phyloP scores from a whole-genome alignment of 2,797 vertebrate genomes.

The Xiphophorus birchmanni region DNA sequence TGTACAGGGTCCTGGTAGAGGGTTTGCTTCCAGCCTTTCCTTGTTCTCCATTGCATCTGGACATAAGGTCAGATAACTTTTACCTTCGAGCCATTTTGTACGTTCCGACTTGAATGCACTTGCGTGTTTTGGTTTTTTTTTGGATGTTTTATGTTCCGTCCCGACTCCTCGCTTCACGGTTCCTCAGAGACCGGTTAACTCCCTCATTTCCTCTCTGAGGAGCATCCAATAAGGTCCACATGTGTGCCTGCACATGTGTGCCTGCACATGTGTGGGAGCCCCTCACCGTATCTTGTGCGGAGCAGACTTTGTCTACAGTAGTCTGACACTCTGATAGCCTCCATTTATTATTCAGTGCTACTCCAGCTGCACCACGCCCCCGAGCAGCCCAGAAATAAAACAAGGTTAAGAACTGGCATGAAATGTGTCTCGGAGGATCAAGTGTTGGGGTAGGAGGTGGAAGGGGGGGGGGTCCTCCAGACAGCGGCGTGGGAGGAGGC shows the following conservation, averaged over 20 bases:
- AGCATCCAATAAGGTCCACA: conserved; percentile 41
- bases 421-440: conserved; percentile 74
- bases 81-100: conserved; percentile 45
- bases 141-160: conserved; percentile 56
- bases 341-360: conserved; percentile 81
- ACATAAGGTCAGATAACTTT: conserved; percentile 28
- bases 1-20: background rate
- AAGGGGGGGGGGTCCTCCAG: conserved; percentile 21
- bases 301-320: conserved; percentile 50
- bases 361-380: conserved; percentile 68
- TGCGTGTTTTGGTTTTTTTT: conserved; percentile 21
- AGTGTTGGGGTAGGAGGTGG: conserved; percentile 45
- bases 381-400: conserved; percentile 72
- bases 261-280: conserved; percentile 14
- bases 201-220: conserved; percentile 65
- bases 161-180: conserved; percentile 56
- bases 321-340: conserved; percentile 64
- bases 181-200: conserved; percentile 70
- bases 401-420: conserved; percentile 77
- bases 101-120: conserved; percentile 36
- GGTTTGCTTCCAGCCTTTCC: background rate
- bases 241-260: conserved; percentile 20
- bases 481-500: conserved; percentile 47
- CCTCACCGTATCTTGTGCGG: conserved; percentile 41
- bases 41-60: background rate